Evolutionary conservation across 2,113 vertebrate species (phyloP), one percentile per base, ranked within the genome.

Genomic region (Mesitornis unicolor): DNA sequence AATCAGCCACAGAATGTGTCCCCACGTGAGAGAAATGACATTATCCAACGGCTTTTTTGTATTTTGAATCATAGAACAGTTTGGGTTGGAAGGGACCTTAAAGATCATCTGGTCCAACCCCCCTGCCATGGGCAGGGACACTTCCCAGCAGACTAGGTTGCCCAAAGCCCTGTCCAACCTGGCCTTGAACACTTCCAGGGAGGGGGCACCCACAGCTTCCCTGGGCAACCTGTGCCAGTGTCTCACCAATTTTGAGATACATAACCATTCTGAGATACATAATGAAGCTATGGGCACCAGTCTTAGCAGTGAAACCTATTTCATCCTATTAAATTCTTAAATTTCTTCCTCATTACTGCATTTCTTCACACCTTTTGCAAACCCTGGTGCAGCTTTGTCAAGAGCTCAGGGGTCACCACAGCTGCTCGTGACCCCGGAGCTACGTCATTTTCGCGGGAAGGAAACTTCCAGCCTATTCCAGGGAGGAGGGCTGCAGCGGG

Each of bases 1-100:
- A 1, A 33, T 40, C 3, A 1, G 83, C 42, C 38, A 1, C 1
- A 36, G 26, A 57, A 50, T 0, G 1, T 11, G 21, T 48, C 38
- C 54, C 75, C 19, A 64, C n/a, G 5, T 10, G 35, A 54, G 25
- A 33, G 35, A 26, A 17, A 4, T 29, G 7, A 56, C 21, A 25
- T 56, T 38, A 35, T 54, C 33, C 65, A 26, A 38, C 25, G 5
- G 10, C 40, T 59, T 60, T 54, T 54, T 74, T 24, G 67, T n/a
- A n/a, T n/a, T n/a, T n/a, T n/a, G n/a, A n/a, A n/a, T n/a, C n/a
- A n/a, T n/a, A n/a, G n/a, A n/a, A n/a, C n/a, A n/a, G n/a, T n/a
- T n/a, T n/a, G n/a, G n/a, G n/a, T n/a, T n/a, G n/a, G n/a, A n/a
- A n/a, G n/a, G n/a, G n/a, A n/a, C n/a, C n/a, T n/a, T n/a, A n/a